Evolutionary conservation across 2,797 vertebrate species (phyloP).

Genomic region (Lophius americanus): DNA sequence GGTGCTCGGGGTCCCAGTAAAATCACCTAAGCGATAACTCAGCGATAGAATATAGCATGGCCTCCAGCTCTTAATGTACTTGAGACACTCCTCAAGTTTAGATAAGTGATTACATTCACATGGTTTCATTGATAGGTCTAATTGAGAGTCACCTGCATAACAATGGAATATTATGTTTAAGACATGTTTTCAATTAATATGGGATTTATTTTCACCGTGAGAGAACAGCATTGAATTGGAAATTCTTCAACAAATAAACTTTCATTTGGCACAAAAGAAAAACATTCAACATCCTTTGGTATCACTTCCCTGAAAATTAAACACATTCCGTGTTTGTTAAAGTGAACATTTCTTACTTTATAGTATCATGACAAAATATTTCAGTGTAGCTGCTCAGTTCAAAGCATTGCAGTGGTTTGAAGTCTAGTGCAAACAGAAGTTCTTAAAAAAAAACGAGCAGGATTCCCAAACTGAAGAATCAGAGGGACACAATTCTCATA

Average conservation of each 20-base stretch:
- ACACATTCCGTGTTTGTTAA: background rate
- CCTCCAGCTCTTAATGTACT: no score
- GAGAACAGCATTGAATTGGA: slow-evolving; percentile 2
- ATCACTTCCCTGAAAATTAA: slow-evolving; percentile 16
- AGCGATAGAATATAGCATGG: no score
- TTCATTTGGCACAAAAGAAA: slow-evolving; percentile 12
- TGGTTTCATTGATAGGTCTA: no score
- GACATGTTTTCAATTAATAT: slow-evolving; percentile 2
- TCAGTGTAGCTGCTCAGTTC: slow-evolving; percentile 12
- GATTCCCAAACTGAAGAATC: no score
- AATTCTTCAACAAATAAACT: slow-evolving; percentile 32
- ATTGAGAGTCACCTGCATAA: no score
- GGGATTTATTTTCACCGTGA: slow-evolving; percentile 1
- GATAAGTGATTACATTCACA: no score
- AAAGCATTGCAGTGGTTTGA: slow-evolving; percentile 2
- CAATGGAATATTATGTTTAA: no score
- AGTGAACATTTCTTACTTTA: slow-evolving; percentile 16
- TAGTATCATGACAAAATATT: slow-evolving; percentile 2
- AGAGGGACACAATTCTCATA: no score
- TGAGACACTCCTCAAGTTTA: no score
- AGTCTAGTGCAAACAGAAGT: slow-evolving; percentile 11
- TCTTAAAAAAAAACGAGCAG: no score
- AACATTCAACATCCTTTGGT: slow-evolving; percentile 57
- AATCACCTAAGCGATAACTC: background rate
- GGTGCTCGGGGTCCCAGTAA: background rate